Conservation (phyloP, 2,797 vertebrate genomes). For the Phrynocephalus vlangalii region DNA sequence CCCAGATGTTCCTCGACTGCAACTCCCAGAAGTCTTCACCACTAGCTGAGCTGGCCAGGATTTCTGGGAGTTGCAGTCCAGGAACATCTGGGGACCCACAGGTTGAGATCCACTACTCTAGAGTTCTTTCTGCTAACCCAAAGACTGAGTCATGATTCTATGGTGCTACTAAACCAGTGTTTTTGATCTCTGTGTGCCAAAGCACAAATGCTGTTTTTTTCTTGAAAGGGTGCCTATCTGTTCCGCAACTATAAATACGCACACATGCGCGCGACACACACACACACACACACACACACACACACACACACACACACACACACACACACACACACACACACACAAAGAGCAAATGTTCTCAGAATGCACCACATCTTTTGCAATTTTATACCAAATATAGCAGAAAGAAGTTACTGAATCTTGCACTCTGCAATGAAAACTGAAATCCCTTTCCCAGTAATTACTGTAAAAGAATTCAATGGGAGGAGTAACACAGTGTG, state of each 20-base stretch:
- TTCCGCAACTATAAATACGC: background rate
- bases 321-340: background rate
- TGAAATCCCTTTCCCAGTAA: background rate
- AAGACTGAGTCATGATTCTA: background rate
- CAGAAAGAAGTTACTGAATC: background rate
- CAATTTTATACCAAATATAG: background rate
- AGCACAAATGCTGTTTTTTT: background rate
- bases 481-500: background rate
- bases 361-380: background rate
- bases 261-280: no score
- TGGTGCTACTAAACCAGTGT: background rate
- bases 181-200: background rate
- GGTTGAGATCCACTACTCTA: no score
- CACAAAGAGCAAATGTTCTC: background rate
- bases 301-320: background rate
- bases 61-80: no score
- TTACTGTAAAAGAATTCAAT: background rate
- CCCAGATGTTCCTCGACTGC: no score
- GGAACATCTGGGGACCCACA: no score
- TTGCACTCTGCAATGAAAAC: background rate
- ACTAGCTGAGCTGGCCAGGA: no score
- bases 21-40: no score
- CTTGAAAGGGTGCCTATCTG: background rate
- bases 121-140: background rate
- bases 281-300: background rate